These are phyloP conservation scores for Camelus dromedarius DNA, from an alignment of 2,113 vertebrate genomes.

Conservation along the genomic window DNA sequence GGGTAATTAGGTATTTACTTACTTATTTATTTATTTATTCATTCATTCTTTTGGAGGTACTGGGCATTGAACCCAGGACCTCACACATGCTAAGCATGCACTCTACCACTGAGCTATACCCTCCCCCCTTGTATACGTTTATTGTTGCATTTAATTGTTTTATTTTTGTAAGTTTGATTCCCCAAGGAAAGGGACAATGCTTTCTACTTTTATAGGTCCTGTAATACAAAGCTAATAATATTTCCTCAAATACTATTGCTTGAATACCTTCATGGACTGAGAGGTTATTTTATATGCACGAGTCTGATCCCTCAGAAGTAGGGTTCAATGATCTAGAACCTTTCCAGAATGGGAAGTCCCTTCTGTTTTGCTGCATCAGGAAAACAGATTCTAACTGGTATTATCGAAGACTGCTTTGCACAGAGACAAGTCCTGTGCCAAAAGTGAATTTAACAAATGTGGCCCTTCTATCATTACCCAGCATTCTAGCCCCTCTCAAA, in stretches of 20 bases:
- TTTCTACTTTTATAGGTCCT: not conserved
- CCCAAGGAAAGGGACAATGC: not conserved
- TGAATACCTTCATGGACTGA: not conserved
- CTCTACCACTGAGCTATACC: no score
- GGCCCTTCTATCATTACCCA: slow-evolving; percentile 55
- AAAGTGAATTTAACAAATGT: slow-evolving; percentile 13
- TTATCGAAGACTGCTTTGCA: slow-evolving; percentile 44
- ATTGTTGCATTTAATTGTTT: not conserved
- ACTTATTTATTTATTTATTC: no score
- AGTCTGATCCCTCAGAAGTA: not conserved
- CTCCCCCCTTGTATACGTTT: not conserved
- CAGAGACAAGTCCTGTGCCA: not conserved
- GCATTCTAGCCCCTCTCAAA: not conserved
- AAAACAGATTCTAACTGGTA: slow-evolving; percentile 12
- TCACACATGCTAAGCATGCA: no score
- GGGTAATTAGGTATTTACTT: no score
- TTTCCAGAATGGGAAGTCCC: slow-evolving; percentile 7
- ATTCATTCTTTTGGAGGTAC: no score
- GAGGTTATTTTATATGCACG: slow-evolving; percentile 16
- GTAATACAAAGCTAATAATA: not conserved
- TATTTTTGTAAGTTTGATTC: slow-evolving; percentile 18
- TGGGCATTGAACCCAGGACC: no score
- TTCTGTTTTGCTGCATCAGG: not conserved
- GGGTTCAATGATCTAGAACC: slow-evolving; percentile 24
- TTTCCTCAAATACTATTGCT: slow-evolving; percentile 13